Evolutionary conservation across 2,888 invertebrate genomes (phyloP), one percentile per base, ranked within the genome.

Genomic region (Patella pellucida): DNA sequence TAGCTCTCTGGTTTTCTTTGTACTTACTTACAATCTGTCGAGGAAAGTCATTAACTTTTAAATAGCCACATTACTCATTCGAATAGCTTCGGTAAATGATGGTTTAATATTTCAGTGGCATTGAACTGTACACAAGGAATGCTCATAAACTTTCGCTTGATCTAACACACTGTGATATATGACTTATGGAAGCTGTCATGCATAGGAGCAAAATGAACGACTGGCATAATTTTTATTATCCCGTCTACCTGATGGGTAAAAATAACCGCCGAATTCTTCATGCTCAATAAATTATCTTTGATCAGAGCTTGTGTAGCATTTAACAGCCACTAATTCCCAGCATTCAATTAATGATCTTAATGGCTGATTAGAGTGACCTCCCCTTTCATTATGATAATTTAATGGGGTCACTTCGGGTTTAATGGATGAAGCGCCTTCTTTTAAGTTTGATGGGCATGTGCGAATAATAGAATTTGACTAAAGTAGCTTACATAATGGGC

Each of bases 21-120:
- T 41, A 41, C 41, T 41, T 41, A 41, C 41, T 41, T 41, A 41
- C 7, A 41, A 41, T 41, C 41, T 41, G 41, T 41, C 41, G 41
- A 41, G 9, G 41, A 23, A 62, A 62, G 62, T 62, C 62, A 23
- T 62, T 62, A 62, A 62, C 41, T 62, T 62, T 62, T 62, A 62
- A 62, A 62, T 62, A 62, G 62, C 62, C 62, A 62, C 62, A 62
- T 62, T 62, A 62, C 23, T 62, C 62, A 62, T 62, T 62, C 62
- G 19, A 19, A 62, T 62, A 23, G 62, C 62, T 62, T 19, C 19
- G 23, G 19, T 62, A 62, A 62, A 62, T 62, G 62, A 23, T 62
- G 14, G 62, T 62, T 62, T 62, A 23, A 23, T 62, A 23, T 62
- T 62, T 62, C 62, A 23, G 19, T 62, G 23, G 62, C 19, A 23